phyloP scores from a whole-genome alignment of 2,888 invertebrate genomes.

The Heteromyza rotundicornis region DNA sequence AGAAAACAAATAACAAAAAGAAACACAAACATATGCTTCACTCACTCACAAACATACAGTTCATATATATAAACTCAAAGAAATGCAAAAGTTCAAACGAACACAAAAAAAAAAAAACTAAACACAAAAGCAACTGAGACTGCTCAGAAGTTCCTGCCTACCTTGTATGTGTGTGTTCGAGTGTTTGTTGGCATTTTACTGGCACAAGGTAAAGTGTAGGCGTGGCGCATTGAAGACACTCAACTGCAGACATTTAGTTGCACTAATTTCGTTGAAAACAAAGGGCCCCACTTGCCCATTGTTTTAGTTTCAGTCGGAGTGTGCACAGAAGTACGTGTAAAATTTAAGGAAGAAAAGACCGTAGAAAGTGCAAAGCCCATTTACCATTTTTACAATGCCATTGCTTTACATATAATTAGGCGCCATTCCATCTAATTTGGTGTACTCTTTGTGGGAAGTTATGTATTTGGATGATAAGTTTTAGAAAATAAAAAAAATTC shows the following conservation, averaged over 20 bases:
- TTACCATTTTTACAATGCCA: conserved; percentile 36
- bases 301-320: neutral
- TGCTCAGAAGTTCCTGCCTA: neutral
- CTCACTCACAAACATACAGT: too few relatives aligned
- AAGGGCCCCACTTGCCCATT: conserved; percentile 53
- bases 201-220: conserved; percentile 45
- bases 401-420: too few relatives aligned
- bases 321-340: conserved; percentile 2
- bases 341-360: conserved; percentile 5
- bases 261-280: conserved; percentile 55
- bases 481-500: too few relatives aligned
- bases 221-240: conserved; percentile 7
- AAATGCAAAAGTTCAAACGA: too few relatives aligned
- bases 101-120: too few relatives aligned
- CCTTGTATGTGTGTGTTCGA: conserved; percentile 25
- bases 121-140: neutral
- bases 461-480: too few relatives aligned
- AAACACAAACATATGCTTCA: too few relatives aligned
- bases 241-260: conserved; percentile 39
- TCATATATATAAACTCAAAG: too few relatives aligned
- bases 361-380: conserved; percentile 46
- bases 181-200: conserved; percentile 42
- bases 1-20: too few relatives aligned
- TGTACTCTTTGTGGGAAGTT: too few relatives aligned
- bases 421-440: too few relatives aligned